Conservation (phyloP, 2,113 vertebrate species). For the Columba livia region DNA sequence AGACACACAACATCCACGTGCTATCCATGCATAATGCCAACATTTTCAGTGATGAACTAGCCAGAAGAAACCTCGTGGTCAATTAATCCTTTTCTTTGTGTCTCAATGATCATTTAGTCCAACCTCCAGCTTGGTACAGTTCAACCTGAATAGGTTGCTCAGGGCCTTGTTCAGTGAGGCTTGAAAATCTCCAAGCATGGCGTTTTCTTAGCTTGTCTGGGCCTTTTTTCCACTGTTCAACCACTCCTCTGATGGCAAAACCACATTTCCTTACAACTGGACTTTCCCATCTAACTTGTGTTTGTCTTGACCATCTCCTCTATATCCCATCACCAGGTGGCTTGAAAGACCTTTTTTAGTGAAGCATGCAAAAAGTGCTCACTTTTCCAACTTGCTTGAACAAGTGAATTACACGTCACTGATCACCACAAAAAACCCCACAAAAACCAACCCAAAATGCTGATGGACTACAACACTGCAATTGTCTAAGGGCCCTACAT, state of each 20-base stretch:
- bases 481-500: neutral
- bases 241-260: neutral
- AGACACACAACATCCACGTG: neutral
- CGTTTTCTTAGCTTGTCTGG: neutral
- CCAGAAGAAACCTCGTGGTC: neutral
- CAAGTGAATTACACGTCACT: neutral
- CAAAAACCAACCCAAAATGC: neutral
- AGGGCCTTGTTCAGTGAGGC: neutral
- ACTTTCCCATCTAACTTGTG: neutral
- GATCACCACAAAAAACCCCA: neutral
- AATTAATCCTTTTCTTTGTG: neutral
- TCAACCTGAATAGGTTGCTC: neutral
- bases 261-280: neutral
- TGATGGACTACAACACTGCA: neutral
- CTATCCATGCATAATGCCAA: neutral
- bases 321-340: neutral
- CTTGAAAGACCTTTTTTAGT: neutral
- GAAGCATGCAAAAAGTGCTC: neutral
- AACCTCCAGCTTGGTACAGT: neutral
- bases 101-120: neutral
- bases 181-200: neutral
- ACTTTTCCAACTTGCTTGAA: neutral
- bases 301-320: neutral
- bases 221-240: neutral
- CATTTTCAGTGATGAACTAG: rapidly evolving